Evolutionary conservation across 2,888 invertebrate genomes (phyloP).

Genomic region (Drosophila yooni): DNA sequence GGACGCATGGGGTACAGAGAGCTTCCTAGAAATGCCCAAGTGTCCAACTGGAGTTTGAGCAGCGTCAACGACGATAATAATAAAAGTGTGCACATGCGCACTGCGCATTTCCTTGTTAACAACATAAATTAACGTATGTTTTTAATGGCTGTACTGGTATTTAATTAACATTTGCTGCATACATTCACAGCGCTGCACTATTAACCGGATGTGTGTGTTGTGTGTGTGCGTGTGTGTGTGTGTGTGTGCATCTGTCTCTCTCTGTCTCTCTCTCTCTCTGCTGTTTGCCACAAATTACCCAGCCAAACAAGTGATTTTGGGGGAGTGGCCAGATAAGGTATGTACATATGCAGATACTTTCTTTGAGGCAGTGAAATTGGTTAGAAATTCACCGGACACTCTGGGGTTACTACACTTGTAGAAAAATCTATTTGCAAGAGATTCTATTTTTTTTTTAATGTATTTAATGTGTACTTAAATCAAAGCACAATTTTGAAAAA

Average conservation of each 20-base stretch:
- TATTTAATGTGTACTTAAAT: neutral
- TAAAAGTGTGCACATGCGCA: constrained; percentile 79
- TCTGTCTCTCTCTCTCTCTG: neutral
- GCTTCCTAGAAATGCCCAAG: constrained; percentile 56
- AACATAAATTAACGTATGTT: constrained; percentile 80
- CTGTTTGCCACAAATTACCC: constrained; percentile 17
- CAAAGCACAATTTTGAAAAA: neutral
- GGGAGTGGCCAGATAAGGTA: constrained; percentile 38
- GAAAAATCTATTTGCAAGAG: neutral
- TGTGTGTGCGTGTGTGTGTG: neutral
- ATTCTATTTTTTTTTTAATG: neutral
- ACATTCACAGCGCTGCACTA: constrained; percentile 27
- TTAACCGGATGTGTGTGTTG: constrained; percentile 65
- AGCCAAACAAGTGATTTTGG: constrained; percentile 38
- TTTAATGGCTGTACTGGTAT: constrained; percentile 77
- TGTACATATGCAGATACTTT: constrained; percentile 33
- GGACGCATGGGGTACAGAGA: neutral
- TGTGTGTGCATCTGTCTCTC: neutral
- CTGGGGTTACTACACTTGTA: neutral
- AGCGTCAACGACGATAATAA: constrained; percentile 63
- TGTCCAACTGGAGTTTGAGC: constrained; percentile 56
- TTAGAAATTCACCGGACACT: constrained; percentile 21
- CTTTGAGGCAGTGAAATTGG: constrained; percentile 37
- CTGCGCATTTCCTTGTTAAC: constrained; percentile 79
- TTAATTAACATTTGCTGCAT: constrained; percentile 75